These are phyloP conservation scores for Ianthella basta DNA, from an alignment of 37 sponge, comb jelly and placozoan genomes.

Conservation along the genomic window DNA sequence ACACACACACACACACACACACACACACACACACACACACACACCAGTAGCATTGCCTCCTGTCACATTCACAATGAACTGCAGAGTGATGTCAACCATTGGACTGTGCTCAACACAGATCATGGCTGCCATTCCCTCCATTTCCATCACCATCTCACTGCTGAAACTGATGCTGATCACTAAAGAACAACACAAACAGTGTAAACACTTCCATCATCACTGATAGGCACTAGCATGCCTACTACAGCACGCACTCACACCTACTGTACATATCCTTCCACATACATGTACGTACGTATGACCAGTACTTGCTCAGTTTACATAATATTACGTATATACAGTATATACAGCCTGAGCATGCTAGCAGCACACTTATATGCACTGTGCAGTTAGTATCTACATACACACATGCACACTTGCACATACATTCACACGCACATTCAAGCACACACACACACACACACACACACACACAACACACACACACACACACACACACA, in stretches of 20 bases:
- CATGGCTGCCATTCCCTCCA: neutral
- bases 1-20: neutral
- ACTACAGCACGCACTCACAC: constrained; percentile 7
- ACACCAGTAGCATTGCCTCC: neutral
- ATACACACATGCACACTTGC: neutral
- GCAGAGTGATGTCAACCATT: neutral
- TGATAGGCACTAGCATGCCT: no score
- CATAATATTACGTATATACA: no score
- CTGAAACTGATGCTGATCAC: no score
- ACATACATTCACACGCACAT: no score
- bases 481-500: no score
- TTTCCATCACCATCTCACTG: no score
- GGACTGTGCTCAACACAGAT: neutral
- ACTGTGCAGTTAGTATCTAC: neutral
- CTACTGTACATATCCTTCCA: neutral
- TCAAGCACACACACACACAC: constrained; percentile 1
- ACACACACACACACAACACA: neutral
- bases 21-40: neutral
- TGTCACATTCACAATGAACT: neutral
- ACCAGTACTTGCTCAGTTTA: no score
- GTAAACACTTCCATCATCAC: no score
- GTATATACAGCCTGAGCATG: no score
- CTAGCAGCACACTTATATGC: neutral
- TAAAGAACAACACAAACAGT: no score
- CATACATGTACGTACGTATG: neutral